Conservation (phyloP, 2,113 vertebrate genomes). For the Lasiurus cinereus region DNA sequence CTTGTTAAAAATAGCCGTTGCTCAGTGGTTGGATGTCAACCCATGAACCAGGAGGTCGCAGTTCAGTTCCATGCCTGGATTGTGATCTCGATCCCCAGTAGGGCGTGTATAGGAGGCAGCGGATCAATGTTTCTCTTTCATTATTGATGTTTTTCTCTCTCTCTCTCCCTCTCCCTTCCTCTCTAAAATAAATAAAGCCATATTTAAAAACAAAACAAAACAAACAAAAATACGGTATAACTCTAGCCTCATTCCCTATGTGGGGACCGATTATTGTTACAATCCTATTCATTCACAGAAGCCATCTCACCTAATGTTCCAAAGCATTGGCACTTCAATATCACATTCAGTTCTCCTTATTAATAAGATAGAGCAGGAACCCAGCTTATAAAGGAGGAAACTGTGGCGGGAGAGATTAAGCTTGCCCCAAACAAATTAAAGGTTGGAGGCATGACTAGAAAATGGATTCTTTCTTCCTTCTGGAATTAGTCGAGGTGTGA, state of each 20-base stretch:
- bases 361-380: not conserved
- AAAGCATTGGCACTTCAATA: not conserved
- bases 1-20: not conserved
- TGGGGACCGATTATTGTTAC: not conserved
- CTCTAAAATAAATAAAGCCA: too few species aligned
- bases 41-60: too few species aligned
- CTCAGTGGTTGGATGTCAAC: too few species aligned
- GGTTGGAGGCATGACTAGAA: not conserved
- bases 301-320: not conserved
- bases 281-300: not conserved
- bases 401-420: not conserved
- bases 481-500: not conserved
- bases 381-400: not conserved
- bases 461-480: not conserved
- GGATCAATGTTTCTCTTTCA: too few species aligned
- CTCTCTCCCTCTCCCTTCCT: too few species aligned
- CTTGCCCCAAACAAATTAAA: not conserved
- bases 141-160: too few species aligned
- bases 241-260: not conserved
- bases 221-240: not conserved
- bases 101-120: too few species aligned
- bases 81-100: too few species aligned
- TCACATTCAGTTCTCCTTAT: not conserved
- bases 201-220: too few species aligned
- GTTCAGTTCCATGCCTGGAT: too few species aligned